Base-by-base conservation (phyloP, 2,888 invertebrate genomes). In the Plebejus anna region DNA sequence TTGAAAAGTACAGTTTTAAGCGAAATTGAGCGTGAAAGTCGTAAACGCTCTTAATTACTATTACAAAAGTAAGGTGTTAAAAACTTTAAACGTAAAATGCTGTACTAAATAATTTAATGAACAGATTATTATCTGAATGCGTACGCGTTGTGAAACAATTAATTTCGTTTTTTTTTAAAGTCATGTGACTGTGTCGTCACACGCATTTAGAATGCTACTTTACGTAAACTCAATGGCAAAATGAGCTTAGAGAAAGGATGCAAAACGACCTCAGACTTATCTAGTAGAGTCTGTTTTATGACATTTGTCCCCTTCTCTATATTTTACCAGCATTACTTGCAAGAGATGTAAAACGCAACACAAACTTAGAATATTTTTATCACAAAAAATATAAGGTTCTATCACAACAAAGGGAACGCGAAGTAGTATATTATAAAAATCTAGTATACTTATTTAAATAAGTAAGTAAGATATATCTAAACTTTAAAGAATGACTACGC, bases 131-230 rank as follows among this genome's bases (percentile, higher is more conserved):
- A 66, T 66, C 66, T 13, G 13, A 4, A 13, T 4, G 16, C 38
- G 16, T n/a, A 22, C 42, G 42, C n/a, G 55, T 73, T 73, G 36
- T 32, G 73, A 73, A 73, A 73, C 55, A 73, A 73, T 73, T 73
- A 73, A 42, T 42, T 42, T 16, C 1, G 7, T 28, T 32, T 32
- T 73, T 73, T 73, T 28, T 51, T 22, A 22, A 28, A 28, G 55
- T 73, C 73, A 55, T 73, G 73, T 73, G 73, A 73, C 51, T 28
- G 32, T 73, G 51, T 55, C 73, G 73, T 51, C 73, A 73, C 55
- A 13, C 32, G 55, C 36, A 55, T 42, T 73, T 51, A 28, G 73
- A 73, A 72, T 72, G 73, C 32, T 55, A 2, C 42, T 71, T 71
- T 71, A 42, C 71, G 71, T 42, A 71, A 71, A 71, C 71, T 28